These are phyloP conservation scores for Hyla sarda DNA, from an alignment of 2,113 vertebrate genomes.

Conservation along the genomic window DNA sequence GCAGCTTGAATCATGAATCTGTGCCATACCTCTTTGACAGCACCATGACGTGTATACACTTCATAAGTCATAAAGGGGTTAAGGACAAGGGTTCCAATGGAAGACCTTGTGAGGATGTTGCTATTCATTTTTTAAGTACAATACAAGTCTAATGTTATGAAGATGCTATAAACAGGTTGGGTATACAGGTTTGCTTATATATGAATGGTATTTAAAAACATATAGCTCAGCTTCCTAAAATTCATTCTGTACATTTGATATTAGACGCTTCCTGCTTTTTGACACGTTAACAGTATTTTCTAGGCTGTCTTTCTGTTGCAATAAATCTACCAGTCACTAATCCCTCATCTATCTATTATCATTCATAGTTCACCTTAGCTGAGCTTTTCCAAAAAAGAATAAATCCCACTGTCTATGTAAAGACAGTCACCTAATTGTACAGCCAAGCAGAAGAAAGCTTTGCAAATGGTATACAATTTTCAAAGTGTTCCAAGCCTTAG, in stretches of 20 bases:
- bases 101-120: too few relatives aligned
- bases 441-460: slow-evolving; percentile 84
- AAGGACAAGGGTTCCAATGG: too few relatives aligned
- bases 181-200: background rate
- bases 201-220: background rate
- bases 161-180: too few relatives aligned
- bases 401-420: slow-evolving; percentile 77
- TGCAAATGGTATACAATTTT: slow-evolving; percentile 87
- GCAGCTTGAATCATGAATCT: too few relatives aligned
- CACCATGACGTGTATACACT: too few relatives aligned
- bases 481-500: slow-evolving; percentile 90
- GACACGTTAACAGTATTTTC: slow-evolving; percentile 11
- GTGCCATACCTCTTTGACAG: too few relatives aligned
- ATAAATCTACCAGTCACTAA: slow-evolving; percentile 65
- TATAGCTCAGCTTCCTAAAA: background rate
- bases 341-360: slow-evolving; percentile 61
- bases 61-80: too few relatives aligned
- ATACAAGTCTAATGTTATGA: too few relatives aligned
- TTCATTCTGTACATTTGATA: background rate
- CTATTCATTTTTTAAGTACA: too few relatives aligned
- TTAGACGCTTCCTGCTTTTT: background rate
- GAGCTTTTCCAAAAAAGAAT: slow-evolving; percentile 73
- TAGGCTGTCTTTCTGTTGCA: slow-evolving; percentile 50
- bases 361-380: slow-evolving; percentile 73
- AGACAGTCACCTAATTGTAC: slow-evolving; percentile 87